phyloP scores from a whole-genome alignment of 2,888 invertebrate genomes.

The Nasonovia ribisnigri region DNA sequence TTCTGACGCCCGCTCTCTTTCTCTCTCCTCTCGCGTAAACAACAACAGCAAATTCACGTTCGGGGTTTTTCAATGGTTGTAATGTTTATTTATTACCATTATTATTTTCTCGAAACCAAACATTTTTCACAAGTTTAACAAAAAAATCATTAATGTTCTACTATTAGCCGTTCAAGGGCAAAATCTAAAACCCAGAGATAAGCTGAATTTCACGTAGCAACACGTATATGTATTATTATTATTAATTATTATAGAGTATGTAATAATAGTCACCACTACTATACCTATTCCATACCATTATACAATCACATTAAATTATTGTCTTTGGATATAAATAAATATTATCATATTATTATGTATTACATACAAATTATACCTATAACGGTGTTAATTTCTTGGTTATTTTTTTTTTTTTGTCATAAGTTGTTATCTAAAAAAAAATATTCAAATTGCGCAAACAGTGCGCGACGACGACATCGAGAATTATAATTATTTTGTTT shows the following conservation, averaged over 20 bases:
- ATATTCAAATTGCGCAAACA: constrained; percentile 59
- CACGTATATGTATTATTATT: too few species aligned
- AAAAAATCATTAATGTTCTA: background rate
- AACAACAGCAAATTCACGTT: background rate
- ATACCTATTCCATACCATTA: background rate
- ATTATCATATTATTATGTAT: background rate
- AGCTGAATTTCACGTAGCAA: constrained; percentile 29
- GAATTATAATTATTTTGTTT: constrained; percentile 48
- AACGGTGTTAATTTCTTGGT: constrained; percentile 21
- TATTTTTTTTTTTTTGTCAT: constrained; percentile 33
- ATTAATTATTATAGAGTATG: too few species aligned
- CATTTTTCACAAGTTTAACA: constrained; percentile 20
- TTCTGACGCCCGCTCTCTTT: constrained; percentile 18
- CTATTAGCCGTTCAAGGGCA: constrained; percentile 48
- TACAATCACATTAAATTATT: constrained; percentile 1
- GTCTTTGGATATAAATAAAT: background rate
- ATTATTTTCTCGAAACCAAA: constrained; percentile 1
- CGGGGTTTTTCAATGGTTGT: background rate
- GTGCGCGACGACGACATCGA: constrained; percentile 47
- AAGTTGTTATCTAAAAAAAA: constrained; percentile 43
- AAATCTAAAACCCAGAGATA: constrained; percentile 23
- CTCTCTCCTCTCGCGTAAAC: constrained; percentile 24
- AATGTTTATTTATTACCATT: background rate
- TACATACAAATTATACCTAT: background rate
- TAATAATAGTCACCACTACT: background rate